Evolutionary conservation across 1,140 invertebrate species (phyloP), one percentile per base, ranked within the genome.

Genomic region (Ectropis grisescens): DNA sequence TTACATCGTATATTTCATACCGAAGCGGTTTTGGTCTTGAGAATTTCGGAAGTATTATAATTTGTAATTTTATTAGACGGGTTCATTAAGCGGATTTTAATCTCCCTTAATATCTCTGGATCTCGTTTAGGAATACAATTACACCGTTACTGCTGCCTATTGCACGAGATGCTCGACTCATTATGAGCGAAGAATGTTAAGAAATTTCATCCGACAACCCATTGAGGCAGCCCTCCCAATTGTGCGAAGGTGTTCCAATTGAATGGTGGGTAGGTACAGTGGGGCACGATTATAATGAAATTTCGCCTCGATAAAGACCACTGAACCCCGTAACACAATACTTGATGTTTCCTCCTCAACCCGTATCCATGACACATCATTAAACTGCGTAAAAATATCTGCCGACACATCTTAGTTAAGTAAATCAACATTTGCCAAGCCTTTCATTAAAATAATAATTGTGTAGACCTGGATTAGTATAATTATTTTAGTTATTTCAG

Each of bases 231-330:
- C 75, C 71, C 71, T 72, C 59, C 65, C 60, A 66, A 75, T 80
- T 80, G 72, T 80, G 60, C 45, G 61, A 67, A 80, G 75, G 75
- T 80, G 75, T 80, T 75, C 70, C 70, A 65, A 75, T 74, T 78
- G 68, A 80, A 80, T 80, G 54, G 64, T 68, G 58, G 69, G 54
- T 67, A 61, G 65, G 58, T 53, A 57, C 62, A 64, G 69, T 51
- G 59, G 74, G 72, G 68, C 59, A 64, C 48, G 68, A 66, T 54
- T 74, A 81, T 78, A 81, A 81, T 81, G 65, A 78, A 81, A 78
- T 76, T 80, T 76, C 58, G 62, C 62, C 41, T 60, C 66, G 61
- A 75, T 76, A 75, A 78, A 74, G 69, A 75, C 68, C 64, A 75
- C 54, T 69, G 69, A 72, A 70, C 64, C 34, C 47, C 43, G 72